phyloP scores from a whole-genome alignment of 1,140 invertebrate species.

The Tetraneura akinire region DNA sequence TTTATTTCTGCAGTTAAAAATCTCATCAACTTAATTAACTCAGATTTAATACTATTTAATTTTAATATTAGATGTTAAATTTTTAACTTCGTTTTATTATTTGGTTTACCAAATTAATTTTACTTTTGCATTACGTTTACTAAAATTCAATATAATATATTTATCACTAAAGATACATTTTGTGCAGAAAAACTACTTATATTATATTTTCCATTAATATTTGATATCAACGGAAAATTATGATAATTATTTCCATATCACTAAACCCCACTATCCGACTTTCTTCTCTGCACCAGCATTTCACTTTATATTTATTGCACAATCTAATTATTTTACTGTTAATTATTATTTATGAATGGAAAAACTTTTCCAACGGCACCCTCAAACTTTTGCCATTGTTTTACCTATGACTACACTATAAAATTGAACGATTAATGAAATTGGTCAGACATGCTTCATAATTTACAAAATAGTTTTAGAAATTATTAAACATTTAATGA shows the following conservation, averaged over 20 bases:
- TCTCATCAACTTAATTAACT: too few relatives aligned
- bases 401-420: background rate
- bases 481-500: background rate
- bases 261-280: background rate
- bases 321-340: conserved; percentile 22
- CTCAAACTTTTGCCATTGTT: conserved; percentile 27
- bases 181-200: too few relatives aligned
- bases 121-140: too few relatives aligned
- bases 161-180: background rate
- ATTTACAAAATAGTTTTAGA: background rate
- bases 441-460: background rate
- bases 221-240: background rate
- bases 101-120: too few relatives aligned
- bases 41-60: too few relatives aligned
- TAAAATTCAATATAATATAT: too few relatives aligned
- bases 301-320: conserved; percentile 10
- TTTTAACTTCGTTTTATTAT: too few relatives aligned
- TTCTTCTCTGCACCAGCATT: background rate
- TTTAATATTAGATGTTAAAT: too few relatives aligned
- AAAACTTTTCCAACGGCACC: background rate
- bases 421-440: conserved; percentile 1
- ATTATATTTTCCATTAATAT: background rate
- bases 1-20: too few relatives aligned
- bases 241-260: conserved; percentile 12
- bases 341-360: conserved; percentile 16